A percentile compares a stretch with the other conserved stretches of the same genome.
These are phyloP conservation scores for Sussaba pulchella DNA, from an alignment of 2,888 invertebrate species.

Conservation along the genomic window DNA sequence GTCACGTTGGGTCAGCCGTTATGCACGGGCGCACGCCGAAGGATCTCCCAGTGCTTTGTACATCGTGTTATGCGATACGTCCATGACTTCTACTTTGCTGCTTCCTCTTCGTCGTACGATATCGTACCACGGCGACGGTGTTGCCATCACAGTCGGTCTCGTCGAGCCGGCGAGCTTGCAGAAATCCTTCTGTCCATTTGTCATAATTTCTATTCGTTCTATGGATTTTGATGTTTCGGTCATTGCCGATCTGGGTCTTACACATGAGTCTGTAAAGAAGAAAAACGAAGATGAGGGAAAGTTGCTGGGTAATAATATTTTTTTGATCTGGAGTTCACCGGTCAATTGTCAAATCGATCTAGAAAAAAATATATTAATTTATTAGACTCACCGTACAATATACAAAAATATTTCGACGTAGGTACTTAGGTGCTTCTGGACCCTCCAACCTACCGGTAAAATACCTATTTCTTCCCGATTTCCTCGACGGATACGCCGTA, in stretches of 20 bases:
- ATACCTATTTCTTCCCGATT: slow-evolving; percentile 30
- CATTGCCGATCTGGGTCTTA: no score
- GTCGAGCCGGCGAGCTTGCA: slow-evolving; percentile 40
- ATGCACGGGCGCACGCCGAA: slow-evolving; percentile 40
- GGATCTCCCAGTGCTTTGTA: slow-evolving; percentile 71
- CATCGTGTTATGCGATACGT: slow-evolving; percentile 81
- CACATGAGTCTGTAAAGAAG: no score
- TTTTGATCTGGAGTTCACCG: no score
- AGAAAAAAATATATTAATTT: not conserved
- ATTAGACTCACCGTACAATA: no score
- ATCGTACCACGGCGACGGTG: slow-evolving; percentile 67
- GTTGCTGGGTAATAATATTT: no score
- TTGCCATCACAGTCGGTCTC: slow-evolving; percentile 69
- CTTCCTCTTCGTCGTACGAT: slow-evolving; percentile 75
- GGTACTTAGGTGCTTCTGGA: not conserved
- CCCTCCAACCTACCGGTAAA: slow-evolving; percentile 7
- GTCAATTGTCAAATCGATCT: not conserved
- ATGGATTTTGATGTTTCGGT: slow-evolving; percentile 12
- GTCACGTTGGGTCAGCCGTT: slow-evolving; percentile 79
- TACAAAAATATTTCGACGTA: not conserved
- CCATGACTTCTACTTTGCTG: slow-evolving; percentile 60
- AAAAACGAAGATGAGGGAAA: no score
- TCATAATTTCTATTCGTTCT: slow-evolving; percentile 24
- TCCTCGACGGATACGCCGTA: not conserved
- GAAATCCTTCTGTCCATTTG: slow-evolving; percentile 41